Evolutionary conservation across 2,797 vertebrate genomes (phyloP).

Genomic region (Acanthis flammea): DNA sequence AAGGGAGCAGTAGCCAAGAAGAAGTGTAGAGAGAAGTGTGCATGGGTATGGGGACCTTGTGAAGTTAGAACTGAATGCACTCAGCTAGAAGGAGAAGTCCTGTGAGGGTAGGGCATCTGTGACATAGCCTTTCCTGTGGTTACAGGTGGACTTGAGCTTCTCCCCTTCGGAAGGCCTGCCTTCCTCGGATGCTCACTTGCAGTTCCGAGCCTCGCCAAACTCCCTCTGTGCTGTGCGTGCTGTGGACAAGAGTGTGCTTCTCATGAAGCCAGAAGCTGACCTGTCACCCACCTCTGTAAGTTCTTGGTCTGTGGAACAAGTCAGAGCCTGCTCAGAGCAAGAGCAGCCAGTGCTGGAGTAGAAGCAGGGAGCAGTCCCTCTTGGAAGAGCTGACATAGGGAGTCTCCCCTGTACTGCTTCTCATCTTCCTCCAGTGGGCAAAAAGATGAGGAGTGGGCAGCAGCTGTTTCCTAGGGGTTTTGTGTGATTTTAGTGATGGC

Average conservation of each 20-base stretch:
- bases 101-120: background rate
- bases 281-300: slow-evolving; percentile 78
- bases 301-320: background rate
- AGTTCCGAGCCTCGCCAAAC: slow-evolving; percentile 75
- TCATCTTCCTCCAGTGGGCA: background rate
- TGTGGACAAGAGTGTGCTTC: slow-evolving; percentile 87
- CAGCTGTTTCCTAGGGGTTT: background rate
- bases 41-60: background rate
- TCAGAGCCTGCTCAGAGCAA: background rate
- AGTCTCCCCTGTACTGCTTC: background rate
- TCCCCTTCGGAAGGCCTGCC: slow-evolving; percentile 74
- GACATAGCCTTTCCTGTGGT: background rate
- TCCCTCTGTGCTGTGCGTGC: slow-evolving; percentile 87
- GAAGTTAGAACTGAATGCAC: background rate
- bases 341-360: background rate
- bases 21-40: background rate
- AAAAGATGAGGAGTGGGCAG: background rate
- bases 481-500: background rate
- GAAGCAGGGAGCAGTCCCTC: background rate
- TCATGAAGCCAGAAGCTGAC: slow-evolving; percentile 79
- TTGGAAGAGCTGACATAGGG: background rate
- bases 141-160: slow-evolving; percentile 85
- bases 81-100: background rate
- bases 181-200: slow-evolving; percentile 70
- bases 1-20: background rate